Conservation (phyloP, 2,888 invertebrate genomes). For the Trichopria drosophilae region DNA sequence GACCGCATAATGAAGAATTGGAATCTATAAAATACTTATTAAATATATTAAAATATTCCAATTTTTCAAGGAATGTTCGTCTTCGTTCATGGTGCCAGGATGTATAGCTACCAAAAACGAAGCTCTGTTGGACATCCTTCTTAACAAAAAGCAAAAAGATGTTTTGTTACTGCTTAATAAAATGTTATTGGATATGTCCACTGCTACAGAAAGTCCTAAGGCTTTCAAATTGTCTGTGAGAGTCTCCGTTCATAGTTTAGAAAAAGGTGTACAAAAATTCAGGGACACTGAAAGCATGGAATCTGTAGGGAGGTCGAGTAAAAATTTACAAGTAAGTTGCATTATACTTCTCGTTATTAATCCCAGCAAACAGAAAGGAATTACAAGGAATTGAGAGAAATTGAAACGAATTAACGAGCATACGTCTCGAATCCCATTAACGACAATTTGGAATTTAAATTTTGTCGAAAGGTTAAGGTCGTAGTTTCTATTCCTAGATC, state of each 20-base stretch:
- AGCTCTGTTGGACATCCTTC: conserved; percentile 45
- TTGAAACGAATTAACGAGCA: no score
- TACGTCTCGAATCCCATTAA: no score
- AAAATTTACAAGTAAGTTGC: conserved; percentile 52
- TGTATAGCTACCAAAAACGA: conserved; percentile 51
- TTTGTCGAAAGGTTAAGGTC: no score
- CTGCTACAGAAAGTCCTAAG: conserved; percentile 45
- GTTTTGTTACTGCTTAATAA: conserved; percentile 47
- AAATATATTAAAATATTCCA: conserved; percentile 1
- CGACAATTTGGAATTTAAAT: no score
- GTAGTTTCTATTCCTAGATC: no score
- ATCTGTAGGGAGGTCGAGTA: conserved; percentile 42
- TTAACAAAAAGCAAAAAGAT: conserved; percentile 50
- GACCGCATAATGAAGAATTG: no score
- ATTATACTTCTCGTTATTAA: no score
- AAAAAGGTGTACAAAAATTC: conserved; percentile 51
- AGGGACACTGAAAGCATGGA: conserved; percentile 42
- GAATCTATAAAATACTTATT: no score
- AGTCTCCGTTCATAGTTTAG: conserved; percentile 54
- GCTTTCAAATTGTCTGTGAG: conserved; percentile 45
- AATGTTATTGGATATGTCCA: conserved; percentile 47
- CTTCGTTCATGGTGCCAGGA: conserved; percentile 47
- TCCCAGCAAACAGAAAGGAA: no score
- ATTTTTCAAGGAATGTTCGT: conserved; percentile 42
- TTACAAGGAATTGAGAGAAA: no score